These are phyloP conservation scores for Proctacanthus coquilletti DNA, from an alignment of 1,140 invertebrate genomes.

Conservation along the genomic window DNA sequence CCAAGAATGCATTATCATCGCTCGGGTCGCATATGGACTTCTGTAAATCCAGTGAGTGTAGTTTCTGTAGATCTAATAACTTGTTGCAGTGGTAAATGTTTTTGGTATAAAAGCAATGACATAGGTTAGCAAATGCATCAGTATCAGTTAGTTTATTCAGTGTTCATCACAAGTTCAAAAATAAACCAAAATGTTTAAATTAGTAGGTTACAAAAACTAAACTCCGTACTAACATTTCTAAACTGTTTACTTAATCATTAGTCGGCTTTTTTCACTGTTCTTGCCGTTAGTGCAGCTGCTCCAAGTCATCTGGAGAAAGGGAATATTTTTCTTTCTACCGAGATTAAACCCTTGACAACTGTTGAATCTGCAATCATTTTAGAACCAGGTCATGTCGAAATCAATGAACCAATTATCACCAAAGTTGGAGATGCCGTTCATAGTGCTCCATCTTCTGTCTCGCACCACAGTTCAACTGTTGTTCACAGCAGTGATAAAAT, in stretches of 20 bases:
- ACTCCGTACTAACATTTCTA: not conserved
- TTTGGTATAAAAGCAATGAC: too few species aligned
- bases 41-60: too few species aligned
- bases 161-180: too few species aligned
- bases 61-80: too few species aligned
- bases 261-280: not conserved
- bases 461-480: constrained; percentile 22
- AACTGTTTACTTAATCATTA: not conserved
- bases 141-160: too few species aligned
- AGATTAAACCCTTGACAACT: not conserved
- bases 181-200: constrained; percentile 3
- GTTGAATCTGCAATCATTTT: constrained; percentile 16
- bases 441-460: constrained; percentile 18
- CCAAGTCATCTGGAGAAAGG: not conserved
- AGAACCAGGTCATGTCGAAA: constrained; percentile 15
- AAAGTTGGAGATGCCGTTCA: constrained; percentile 9
- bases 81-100: too few species aligned
- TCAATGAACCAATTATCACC: constrained; percentile 11
- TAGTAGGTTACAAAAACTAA: not conserved
- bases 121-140: too few species aligned
- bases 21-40: too few species aligned
- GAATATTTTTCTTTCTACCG: not conserved
- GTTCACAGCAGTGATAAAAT: constrained; percentile 3
- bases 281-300: not conserved
- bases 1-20: too few species aligned